Evolutionary conservation across 1,140 invertebrate species (phyloP), one percentile per base, ranked within the genome.

Genomic region (Drosophila bocqueti): DNA sequence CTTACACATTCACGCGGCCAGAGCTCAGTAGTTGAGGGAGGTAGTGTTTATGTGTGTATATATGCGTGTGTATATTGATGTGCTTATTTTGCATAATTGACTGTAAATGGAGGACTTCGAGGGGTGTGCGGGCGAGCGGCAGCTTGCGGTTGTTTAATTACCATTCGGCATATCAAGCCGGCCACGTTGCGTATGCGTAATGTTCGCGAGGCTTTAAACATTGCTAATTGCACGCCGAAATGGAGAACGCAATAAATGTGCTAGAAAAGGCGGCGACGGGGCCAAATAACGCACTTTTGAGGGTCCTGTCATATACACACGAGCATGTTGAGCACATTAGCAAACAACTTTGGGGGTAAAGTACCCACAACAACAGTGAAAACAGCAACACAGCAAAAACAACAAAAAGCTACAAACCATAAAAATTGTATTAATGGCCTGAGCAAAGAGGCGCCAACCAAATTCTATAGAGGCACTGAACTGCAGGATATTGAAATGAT

Each of bases 71-170:
- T 68, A 73, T 84, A 73, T 84, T 74, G 63, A 66, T 81, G 77
- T 79, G 83, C 79, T 77, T 81, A 75, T 83, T 89, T 89, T 89
- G 84, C 84, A 87, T 89, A 87, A 87, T 87, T 68, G 77, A 83
- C 73, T 89, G 68, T 71, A 78, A 87, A 89, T 89, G 64, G 68
- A 52, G 47, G 65, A 47, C 45, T 26, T 60, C 68, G 50, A 58
- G 46, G 58, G 11, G 58, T 16, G 72, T 24, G 31, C 10, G 40
- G 31, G n/a, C 6, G 43, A 16, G 49, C n/a, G 42, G 16, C 15
- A 31, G 52, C n/a, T 83, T 87, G 83, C 36, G 84, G 83, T 65
- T 31, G 38, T 50, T 46, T 71, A 83, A 79, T 83, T 87, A 77
- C 26, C 65, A 75, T 75, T 62, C 50, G 69, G 50, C 60, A 47